phyloP scores from a whole-genome alignment of 1,140 invertebrate species.

The Drosophila subpulchrella region DNA sequence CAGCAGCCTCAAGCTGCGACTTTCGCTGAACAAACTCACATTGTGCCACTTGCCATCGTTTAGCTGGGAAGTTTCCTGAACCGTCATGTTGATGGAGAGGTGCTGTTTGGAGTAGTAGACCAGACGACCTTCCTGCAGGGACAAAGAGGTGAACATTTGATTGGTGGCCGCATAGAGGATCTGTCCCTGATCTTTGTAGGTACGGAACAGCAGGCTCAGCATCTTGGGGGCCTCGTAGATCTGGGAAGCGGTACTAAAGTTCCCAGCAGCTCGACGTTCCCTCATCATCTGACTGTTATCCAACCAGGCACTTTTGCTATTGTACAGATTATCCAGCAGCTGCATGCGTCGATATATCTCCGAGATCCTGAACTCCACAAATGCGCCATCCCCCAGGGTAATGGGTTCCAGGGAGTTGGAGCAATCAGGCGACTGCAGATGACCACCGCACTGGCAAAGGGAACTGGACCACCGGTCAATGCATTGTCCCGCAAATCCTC shows the following conservation, averaged over 20 bases:
- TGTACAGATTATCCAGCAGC: constrained; percentile 91
- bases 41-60: constrained; percentile 95
- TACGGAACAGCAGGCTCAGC: constrained; percentile 93
- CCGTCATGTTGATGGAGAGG: constrained; percentile 92
- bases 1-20: constrained; percentile 89
- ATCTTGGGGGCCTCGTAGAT: constrained; percentile 87
- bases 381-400: constrained; percentile 90
- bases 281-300: constrained; percentile 22
- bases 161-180: constrained; percentile 93
- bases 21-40: constrained; percentile 89
- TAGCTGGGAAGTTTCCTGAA: constrained; percentile 86
- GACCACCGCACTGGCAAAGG: constrained; percentile 89
- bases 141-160: constrained; percentile 93
- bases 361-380: constrained; percentile 92
- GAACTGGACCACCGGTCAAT: constrained; percentile 93
- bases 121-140: constrained; percentile 90
- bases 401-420: constrained; percentile 91
- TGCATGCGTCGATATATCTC: constrained; percentile 94
- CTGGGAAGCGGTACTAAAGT: constrained; percentile 62
- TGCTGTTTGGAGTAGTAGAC: constrained; percentile 91
- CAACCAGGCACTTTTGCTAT: constrained; percentile 89
- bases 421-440: constrained; percentile 92
- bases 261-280: constrained; percentile 32
- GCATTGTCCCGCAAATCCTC: constrained; percentile 88
- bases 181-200: constrained; percentile 90